These are phyloP conservation scores for Portunus trituberculatus DNA, from an alignment of 1,140 invertebrate species.

Conservation along the genomic window DNA sequence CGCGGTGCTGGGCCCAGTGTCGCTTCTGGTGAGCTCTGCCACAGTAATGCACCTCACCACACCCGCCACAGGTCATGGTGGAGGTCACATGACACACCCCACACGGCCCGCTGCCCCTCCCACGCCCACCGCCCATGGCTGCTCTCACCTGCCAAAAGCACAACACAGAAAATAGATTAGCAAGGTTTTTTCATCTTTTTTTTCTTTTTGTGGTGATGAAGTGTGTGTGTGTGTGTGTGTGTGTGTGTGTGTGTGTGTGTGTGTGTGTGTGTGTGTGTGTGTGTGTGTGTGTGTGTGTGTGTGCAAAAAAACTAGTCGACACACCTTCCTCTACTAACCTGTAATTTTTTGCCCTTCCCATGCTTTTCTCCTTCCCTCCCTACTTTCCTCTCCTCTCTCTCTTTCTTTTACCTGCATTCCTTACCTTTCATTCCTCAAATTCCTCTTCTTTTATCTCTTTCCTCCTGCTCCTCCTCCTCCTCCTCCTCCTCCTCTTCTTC, in stretches of 20 bases:
- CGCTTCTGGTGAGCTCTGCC: slow-evolving; percentile 79
- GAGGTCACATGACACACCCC: slow-evolving; percentile 78
- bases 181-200: no score
- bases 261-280: not conserved
- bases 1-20: slow-evolving; percentile 81
- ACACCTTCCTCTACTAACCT: not conserved
- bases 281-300: not conserved
- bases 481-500: not conserved
- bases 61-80: slow-evolving; percentile 79
- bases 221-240: no score
- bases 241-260: not conserved
- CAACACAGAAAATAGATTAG: no score
- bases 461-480: not conserved
- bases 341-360: not conserved
- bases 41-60: slow-evolving; percentile 80
- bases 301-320: not conserved
- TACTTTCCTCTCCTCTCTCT: slow-evolving; percentile 9
- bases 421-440: not conserved
- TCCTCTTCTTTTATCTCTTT: not conserved
- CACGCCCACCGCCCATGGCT: not conserved
- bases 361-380: not conserved
- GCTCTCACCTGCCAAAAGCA: not conserved
- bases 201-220: no score
- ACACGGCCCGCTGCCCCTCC: slow-evolving; percentile 68
- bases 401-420: slow-evolving; percentile 30